phyloP scores from a whole-genome alignment of 1,140 invertebrate genomes.

The Maconellicoccus hirsutus region DNA sequence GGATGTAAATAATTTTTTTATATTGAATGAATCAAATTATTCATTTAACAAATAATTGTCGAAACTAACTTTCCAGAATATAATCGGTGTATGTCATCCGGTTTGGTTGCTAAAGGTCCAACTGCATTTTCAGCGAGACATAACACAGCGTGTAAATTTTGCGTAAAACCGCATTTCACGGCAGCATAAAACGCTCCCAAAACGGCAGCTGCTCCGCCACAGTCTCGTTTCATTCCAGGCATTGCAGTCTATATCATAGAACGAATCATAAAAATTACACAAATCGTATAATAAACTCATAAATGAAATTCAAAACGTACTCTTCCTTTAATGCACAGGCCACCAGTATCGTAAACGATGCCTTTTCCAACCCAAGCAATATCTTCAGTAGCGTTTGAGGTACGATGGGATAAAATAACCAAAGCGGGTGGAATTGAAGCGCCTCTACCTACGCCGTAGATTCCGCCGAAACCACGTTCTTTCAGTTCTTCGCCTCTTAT shows the following conservation, averaged over 20 bases:
- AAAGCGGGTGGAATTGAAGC: slow-evolving; percentile 63
- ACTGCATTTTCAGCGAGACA: slow-evolving; percentile 85
- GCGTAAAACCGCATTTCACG: slow-evolving; percentile 58
- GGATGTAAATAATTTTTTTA: slow-evolving; percentile 23
- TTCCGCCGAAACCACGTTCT: slow-evolving; percentile 64
- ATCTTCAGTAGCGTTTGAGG: slow-evolving; percentile 50
- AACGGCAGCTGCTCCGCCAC: slow-evolving; percentile 78
- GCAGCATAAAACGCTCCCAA: slow-evolving; percentile 69
- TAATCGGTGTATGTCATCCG: slow-evolving; percentile 78
- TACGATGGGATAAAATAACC: slow-evolving; percentile 58
- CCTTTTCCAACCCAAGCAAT: slow-evolving; percentile 87
- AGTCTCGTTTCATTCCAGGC: slow-evolving; percentile 87
- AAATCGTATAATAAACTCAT: background rate
- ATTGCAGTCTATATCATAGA: slow-evolving; percentile 53
- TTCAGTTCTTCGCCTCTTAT: slow-evolving; percentile 65
- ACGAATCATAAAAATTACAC: background rate
- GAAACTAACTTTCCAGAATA: slow-evolving; percentile 60
- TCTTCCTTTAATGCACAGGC: slow-evolving; percentile 79
- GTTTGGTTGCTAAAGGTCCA: slow-evolving; percentile 61
- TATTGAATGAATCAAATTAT: no score
- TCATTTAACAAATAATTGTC: background rate
- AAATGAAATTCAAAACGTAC: slow-evolving; percentile 36
- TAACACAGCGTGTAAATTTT: slow-evolving; percentile 75
- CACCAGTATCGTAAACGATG: slow-evolving; percentile 88
- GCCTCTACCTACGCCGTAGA: slow-evolving; percentile 78